Evolutionary conservation across 2,888 invertebrate genomes (phyloP).

Genomic region (Criorhina ranunculi): DNA sequence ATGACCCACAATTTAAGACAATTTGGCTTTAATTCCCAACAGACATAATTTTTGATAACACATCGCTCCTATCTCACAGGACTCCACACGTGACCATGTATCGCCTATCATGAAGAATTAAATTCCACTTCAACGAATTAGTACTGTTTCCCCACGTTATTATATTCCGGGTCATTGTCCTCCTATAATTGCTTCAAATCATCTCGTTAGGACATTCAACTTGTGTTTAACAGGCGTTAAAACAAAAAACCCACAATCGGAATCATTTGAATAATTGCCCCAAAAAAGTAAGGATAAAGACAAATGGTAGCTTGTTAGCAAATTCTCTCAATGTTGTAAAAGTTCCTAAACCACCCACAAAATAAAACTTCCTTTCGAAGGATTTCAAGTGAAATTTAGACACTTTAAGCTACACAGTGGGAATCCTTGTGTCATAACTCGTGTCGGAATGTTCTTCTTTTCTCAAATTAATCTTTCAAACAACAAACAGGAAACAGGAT

Average conservation of each 20-base stretch:
- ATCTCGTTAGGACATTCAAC: constrained; percentile 6
- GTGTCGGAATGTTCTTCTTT: neutral
- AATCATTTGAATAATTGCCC: constrained; percentile 44
- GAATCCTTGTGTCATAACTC: neutral
- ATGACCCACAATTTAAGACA: neutral
- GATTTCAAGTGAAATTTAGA: too few relatives aligned
- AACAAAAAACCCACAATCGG: neutral
- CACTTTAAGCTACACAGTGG: too few relatives aligned
- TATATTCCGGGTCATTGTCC: neutral
- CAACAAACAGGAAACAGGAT: neutral
- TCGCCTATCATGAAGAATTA: neutral
- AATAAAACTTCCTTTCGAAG: neutral
- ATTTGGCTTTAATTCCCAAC: neutral
- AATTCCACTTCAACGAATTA: neutral
- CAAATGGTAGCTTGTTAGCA: constrained; percentile 4
- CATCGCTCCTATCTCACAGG: too few relatives aligned
- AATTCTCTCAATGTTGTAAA: neutral
- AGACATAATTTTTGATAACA: neutral
- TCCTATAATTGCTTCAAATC: neutral
- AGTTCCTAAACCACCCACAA: neutral
- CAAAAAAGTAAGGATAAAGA: constrained; percentile 15
- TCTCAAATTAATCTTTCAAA: neutral
- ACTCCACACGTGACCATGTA: neutral
- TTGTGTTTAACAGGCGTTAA: neutral
- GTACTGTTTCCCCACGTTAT: neutral